phyloP scores from a whole-genome alignment of 1,140 invertebrate genomes.

The Macrobrachium rosenbergii region DNA sequence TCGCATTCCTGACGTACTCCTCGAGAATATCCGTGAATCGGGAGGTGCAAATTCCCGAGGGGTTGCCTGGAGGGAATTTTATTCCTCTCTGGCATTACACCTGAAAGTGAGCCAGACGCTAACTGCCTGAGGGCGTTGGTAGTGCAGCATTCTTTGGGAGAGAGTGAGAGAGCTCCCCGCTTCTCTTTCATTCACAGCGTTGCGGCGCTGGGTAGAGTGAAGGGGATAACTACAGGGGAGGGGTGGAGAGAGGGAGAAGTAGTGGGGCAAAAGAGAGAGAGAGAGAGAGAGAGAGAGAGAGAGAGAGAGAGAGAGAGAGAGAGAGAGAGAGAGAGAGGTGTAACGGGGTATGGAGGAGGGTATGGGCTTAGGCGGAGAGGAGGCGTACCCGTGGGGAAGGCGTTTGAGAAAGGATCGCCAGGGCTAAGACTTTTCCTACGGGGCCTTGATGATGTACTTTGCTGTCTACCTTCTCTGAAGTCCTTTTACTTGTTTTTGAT shows the following conservation, averaged over 20 bases:
- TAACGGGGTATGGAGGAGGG: not conserved
- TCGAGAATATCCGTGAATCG: not conserved
- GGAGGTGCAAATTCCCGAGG: not conserved
- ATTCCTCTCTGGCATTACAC: slow-evolving; percentile 8
- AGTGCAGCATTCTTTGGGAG: slow-evolving; percentile 47
- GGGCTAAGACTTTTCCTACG: not conserved
- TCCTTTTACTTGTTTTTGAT: too few relatives aligned
- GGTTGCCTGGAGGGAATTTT: not conserved
- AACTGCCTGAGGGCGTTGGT: slow-evolving; percentile 12
- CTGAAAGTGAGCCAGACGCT: slow-evolving; percentile 18
- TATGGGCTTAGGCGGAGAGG: not conserved
- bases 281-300: not conserved
- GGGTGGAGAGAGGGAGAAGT: not conserved
- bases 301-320: not conserved
- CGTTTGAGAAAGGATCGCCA: not conserved
- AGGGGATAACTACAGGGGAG: slow-evolving; percentile 7
- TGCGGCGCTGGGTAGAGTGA: slow-evolving; percentile 40
- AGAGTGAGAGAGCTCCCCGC: slow-evolving; percentile 20
- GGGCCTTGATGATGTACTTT: not conserved
- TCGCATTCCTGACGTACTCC: too few relatives aligned
- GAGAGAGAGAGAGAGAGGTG: slow-evolving; percentile 4
- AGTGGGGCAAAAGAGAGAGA: slow-evolving; percentile 10
- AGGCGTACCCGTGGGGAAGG: not conserved
- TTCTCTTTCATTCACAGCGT: slow-evolving; percentile 57
- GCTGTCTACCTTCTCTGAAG: too few relatives aligned